These are phyloP conservation scores for Steatornis caripensis DNA, from an alignment of 2,113 vertebrate species.

Conservation along the genomic window DNA sequence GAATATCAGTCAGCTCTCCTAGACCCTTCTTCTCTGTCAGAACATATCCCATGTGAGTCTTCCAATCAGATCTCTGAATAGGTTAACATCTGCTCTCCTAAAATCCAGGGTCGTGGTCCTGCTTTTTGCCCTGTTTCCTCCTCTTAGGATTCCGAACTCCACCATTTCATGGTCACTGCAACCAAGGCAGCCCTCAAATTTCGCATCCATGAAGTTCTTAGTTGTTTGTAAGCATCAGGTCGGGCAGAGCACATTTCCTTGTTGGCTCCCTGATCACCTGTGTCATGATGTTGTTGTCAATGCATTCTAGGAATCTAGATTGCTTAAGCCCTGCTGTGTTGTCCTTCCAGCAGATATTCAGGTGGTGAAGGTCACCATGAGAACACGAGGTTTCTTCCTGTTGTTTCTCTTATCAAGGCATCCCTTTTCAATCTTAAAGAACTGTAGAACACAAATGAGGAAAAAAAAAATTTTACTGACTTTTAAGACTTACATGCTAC, in stretches of 20 bases:
- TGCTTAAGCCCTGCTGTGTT: not conserved
- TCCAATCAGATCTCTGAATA: not conserved
- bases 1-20: too few species aligned
- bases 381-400: not conserved
- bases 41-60: not conserved
- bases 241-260: not conserved
- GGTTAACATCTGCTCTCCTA: not conserved
- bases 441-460: not conserved
- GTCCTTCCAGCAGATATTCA: not conserved
- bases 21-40: not conserved
- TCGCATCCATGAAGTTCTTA: not conserved
- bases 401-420: not conserved
- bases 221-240: too few species aligned
- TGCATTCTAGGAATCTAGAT: not conserved
- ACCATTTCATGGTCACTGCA: not conserved
- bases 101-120: not conserved
- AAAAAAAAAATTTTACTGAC: not conserved
- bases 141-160: not conserved
- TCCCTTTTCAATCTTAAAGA: not conserved
- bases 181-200: too few species aligned
- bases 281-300: not conserved
- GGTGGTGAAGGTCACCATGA: not conserved
- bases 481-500: not conserved
- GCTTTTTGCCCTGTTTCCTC: not conserved
- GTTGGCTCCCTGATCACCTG: not conserved